These are phyloP conservation scores for Cataglyphis albicans DNA, from an alignment of 2,888 invertebrate genomes.

Conservation along the genomic window DNA sequence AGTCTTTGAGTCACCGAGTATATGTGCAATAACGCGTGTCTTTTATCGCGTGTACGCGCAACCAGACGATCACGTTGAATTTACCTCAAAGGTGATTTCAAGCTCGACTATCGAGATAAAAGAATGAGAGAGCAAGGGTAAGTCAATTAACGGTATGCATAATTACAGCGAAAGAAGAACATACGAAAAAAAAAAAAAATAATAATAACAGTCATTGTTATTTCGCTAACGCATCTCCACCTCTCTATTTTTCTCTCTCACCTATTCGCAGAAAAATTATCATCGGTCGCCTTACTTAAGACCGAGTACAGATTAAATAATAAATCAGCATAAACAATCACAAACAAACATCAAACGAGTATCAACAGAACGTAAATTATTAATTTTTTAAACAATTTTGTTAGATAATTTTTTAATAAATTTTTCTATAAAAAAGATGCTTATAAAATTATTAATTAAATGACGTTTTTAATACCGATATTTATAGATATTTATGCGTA, in stretches of 20 bases:
- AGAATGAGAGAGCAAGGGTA: slow-evolving; percentile 38
- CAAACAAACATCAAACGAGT: not conserved
- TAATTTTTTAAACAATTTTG: not conserved
- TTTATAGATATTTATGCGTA: not conserved
- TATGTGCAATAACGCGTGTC: slow-evolving; percentile 5
- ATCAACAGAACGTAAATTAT: not conserved
- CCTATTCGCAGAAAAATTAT: slow-evolving; percentile 25
- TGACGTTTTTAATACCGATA: not conserved
- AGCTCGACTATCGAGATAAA: slow-evolving; percentile 39
- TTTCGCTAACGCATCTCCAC: slow-evolving; percentile 13
- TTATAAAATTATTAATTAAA: slow-evolving; percentile 1
- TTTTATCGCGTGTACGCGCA: slow-evolving; percentile 20
- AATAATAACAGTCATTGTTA: slow-evolving; percentile 17
- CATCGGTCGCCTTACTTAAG: not conserved
- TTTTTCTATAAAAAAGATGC: not conserved
- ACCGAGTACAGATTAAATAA: not conserved
- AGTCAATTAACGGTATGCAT: slow-evolving; percentile 69
- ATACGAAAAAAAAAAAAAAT: slow-evolving; percentile 58
- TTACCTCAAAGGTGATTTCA: slow-evolving; percentile 42
- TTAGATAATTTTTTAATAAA: too few relatives aligned
- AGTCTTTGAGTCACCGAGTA: slow-evolving; percentile 14
- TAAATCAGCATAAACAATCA: not conserved
- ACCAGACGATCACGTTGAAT: slow-evolving; percentile 43
- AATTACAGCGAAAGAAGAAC: slow-evolving; percentile 61
- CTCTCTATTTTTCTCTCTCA: slow-evolving; percentile 10